phyloP scores from a whole-genome alignment of 2,113 vertebrate species.

The Pholis gunnellus region DNA sequence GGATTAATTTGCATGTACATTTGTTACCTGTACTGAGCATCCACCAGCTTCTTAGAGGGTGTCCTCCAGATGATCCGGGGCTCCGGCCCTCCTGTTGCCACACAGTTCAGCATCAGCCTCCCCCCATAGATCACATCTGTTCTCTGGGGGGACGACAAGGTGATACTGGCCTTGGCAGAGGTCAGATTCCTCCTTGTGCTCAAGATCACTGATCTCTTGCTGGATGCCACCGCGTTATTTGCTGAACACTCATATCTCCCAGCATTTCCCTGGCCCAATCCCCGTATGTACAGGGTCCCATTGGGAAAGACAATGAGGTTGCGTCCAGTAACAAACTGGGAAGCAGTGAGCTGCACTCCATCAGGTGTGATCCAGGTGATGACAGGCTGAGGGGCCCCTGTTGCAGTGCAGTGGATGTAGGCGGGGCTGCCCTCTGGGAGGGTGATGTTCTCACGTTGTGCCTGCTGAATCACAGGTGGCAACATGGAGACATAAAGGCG shows the following conservation, averaged over 20 bases:
- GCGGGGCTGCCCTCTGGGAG: slow-evolving; percentile 81
- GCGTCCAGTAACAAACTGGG: slow-evolving; percentile 83
- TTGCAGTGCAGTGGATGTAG: slow-evolving; percentile 88
- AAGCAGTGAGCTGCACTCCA: slow-evolving; percentile 84
- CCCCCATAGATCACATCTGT: slow-evolving; percentile 88
- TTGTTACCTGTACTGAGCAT: slow-evolving; percentile 89
- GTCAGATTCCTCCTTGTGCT: slow-evolving; percentile 73
- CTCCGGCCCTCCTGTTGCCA: slow-evolving; percentile 89
- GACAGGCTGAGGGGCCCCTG: slow-evolving; percentile 83
- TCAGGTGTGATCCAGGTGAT: slow-evolving; percentile 88
- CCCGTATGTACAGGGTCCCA: slow-evolving; percentile 89
- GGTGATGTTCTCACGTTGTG: slow-evolving; percentile 83
- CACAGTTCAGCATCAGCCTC: slow-evolving; percentile 87
- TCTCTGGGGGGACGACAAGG: slow-evolving; percentile 83
- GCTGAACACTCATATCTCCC: slow-evolving; percentile 90
- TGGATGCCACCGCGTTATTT: slow-evolving; percentile 84
- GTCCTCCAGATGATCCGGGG: slow-evolving; percentile 93
- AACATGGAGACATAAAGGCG: slow-evolving; percentile 85
- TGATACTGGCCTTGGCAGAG: slow-evolving; percentile 86
- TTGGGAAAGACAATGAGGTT: slow-evolving; percentile 90
- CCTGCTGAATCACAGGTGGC: slow-evolving; percentile 88
- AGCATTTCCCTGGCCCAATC: slow-evolving; percentile 75
- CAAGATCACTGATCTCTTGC: slow-evolving; percentile 83
- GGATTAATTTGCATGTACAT: not conserved
- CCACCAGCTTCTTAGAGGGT: slow-evolving; percentile 90